Evolutionary conservation across 2,113 vertebrate species (phyloP), one percentile per base, ranked within the genome.

Genomic region (Delphinus delphis): DNA sequence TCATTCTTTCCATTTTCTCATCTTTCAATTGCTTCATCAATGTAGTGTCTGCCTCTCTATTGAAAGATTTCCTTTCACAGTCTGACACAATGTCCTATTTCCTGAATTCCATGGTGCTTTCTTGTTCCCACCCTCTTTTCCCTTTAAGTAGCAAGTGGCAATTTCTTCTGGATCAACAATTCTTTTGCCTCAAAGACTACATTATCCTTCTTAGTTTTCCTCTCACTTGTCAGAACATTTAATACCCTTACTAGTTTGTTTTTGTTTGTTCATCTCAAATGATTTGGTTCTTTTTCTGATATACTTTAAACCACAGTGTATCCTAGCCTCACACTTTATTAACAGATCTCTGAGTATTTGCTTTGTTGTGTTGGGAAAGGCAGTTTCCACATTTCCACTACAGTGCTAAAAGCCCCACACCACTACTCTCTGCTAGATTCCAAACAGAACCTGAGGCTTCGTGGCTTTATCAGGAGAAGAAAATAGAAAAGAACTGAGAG

Each of bases 1-100:
- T 58, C 18, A 74, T n/a, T 47, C 9, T 25, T 87, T 87, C 17
- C 79, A 62, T 47, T 62, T 67, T 28, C 6, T 25, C 31, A 55
- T 70, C 67, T 87, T 82, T 80, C 50, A 17, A 0, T 82, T 41
- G 3, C 12, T 50, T 95, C 44, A 50, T 36, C 68, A 71, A 0
- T 3, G 3, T 15, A 5, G 0, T 38, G 6, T 21, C 25, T 53
- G 33, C 2, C 3, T 60, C 15, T 87, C 7, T 20, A 47, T 6
- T 38, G 58, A 41, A 86, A 60, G 1, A 3, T 71, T 20, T 80
- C n/a, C 25, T 76, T 55, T 91, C 28, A 26, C 6, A 25, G 3
- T 18, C 13, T n/a, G 31, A 44, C 5, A 36, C 20, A 53, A 8
- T 15, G 1, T 36, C 36, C 2, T 70, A 9, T 36, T 70, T 87